phyloP scores from a whole-genome alignment of 2,888 invertebrate species.

The Cephus rjabovi region DNA sequence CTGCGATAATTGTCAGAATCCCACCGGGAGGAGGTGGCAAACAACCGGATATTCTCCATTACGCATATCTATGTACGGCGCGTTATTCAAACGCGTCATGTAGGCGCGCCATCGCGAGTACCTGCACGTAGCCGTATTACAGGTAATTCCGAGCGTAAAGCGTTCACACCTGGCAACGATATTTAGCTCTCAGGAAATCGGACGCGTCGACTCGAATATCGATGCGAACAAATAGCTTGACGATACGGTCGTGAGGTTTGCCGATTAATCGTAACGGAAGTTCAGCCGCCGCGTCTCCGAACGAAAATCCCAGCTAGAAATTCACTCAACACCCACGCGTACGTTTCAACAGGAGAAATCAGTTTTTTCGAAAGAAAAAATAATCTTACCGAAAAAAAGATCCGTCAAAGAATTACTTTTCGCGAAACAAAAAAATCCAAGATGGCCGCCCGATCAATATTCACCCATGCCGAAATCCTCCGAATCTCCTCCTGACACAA shows the following conservation, averaged over 20 bases:
- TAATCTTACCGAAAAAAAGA: not conserved
- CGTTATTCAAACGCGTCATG: not conserved
- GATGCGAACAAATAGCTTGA: not conserved
- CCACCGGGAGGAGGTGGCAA: not conserved
- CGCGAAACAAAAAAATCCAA: not conserved
- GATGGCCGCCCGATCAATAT: not conserved
- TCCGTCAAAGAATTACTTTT: not conserved
- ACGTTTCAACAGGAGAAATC: not conserved
- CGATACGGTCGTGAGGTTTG: not conserved
- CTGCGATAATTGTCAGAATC: not conserved
- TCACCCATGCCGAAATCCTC: not conserved
- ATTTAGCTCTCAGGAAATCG: slow-evolving; percentile 5
- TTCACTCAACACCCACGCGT: not conserved
- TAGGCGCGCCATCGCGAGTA: not conserved
- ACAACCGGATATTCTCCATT: not conserved
- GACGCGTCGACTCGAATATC: not conserved
- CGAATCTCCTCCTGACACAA: not conserved
- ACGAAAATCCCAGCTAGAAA: not conserved
- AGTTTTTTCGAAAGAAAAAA: not conserved
- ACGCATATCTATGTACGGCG: not conserved
- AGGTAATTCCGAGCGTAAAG: slow-evolving; percentile 5
- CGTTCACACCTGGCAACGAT: slow-evolving; percentile 5
- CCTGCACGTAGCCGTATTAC: slow-evolving; percentile 1
- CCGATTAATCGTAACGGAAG: not conserved
- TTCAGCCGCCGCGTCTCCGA: not conserved